Percentiles rank a stretch among this genome's conserved stretches.
Conservation (phyloP, 2,888 invertebrate species). For the Drosophila borborema region DNA sequence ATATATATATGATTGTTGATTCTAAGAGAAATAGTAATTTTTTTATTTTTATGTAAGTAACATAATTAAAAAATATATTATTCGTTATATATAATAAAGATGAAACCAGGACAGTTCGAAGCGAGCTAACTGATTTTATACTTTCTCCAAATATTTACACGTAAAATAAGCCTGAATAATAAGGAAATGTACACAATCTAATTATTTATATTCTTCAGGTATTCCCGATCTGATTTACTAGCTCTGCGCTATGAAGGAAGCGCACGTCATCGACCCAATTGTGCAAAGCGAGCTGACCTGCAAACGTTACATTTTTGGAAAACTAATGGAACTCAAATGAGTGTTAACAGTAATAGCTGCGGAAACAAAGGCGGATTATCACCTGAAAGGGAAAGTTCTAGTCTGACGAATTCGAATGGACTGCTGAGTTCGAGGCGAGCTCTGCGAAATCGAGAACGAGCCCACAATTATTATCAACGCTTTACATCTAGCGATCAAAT, state of each 20-base stretch:
- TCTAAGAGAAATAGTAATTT: neutral
- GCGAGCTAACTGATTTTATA: neutral
- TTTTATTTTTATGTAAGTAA: neutral
- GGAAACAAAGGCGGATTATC: constrained; percentile 39
- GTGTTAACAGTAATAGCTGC: constrained; percentile 11
- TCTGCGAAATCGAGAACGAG: constrained; percentile 60
- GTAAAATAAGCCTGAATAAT: neutral
- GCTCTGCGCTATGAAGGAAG: constrained; percentile 89
- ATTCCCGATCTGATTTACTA: constrained; percentile 90
- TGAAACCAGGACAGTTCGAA: neutral
- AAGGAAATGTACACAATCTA: neutral
- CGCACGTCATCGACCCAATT: constrained; percentile 90
- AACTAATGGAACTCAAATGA: constrained; percentile 80
- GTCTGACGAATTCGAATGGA: constrained; percentile 43
- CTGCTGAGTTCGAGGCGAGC: constrained; percentile 61
- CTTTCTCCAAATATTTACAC: neutral
- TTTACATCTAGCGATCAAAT: constrained; percentile 50
- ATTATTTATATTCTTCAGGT: constrained; percentile 81
- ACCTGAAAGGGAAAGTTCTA: constrained; percentile 53
- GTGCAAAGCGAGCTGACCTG: constrained; percentile 86
- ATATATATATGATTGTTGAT: neutral
- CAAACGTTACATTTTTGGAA: constrained; percentile 85
- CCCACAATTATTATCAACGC: constrained; percentile 67
- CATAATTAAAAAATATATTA: neutral
- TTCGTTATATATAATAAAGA: no score